Conservation (phyloP, 2,113 vertebrate genomes). For the Tetraodon nigroviridis region DNA sequence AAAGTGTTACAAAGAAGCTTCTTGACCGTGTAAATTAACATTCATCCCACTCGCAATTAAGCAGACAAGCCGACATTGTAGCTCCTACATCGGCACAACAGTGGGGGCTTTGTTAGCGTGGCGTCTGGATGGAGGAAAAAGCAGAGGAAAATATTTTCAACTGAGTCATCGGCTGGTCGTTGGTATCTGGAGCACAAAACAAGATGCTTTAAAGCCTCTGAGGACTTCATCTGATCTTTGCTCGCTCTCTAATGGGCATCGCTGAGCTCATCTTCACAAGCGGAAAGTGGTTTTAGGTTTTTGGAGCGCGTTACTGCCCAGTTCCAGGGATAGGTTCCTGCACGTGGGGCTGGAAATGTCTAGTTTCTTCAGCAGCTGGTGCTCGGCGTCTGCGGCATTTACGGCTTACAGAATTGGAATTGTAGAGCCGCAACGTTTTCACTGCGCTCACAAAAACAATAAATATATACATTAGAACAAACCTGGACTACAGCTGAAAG, state of each 20-base stretch:
- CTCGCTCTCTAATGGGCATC: conserved; percentile 24
- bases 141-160: conserved; percentile 74
- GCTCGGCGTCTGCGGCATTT: conserved; percentile 13
- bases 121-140: conserved; percentile 68
- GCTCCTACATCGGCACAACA: conserved; percentile 73
- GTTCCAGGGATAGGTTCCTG: conserved; percentile 16
- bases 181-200: conserved; percentile 64
- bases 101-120: conserved; percentile 76
- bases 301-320: conserved; percentile 18
- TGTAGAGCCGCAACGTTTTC: conserved; percentile 1
- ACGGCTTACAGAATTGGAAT: conserved; percentile 9
- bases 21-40: conserved; percentile 73
- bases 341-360: conserved; percentile 12
- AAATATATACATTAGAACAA: not conserved
- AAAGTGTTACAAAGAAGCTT: conserved; percentile 74
- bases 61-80: conserved; percentile 77
- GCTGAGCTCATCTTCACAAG: conserved; percentile 22
- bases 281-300: conserved; percentile 23
- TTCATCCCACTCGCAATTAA: conserved; percentile 78
- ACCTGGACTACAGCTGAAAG: conserved; percentile 9
- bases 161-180: conserved; percentile 74
- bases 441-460: conserved; percentile 6
- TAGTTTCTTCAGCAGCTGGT: conserved; percentile 24
- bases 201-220: conserved; percentile 54
- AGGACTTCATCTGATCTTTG: conserved; percentile 9